phyloP scores from a whole-genome alignment of 1,140 invertebrate genomes.

The Drosophila sp. region DNA sequence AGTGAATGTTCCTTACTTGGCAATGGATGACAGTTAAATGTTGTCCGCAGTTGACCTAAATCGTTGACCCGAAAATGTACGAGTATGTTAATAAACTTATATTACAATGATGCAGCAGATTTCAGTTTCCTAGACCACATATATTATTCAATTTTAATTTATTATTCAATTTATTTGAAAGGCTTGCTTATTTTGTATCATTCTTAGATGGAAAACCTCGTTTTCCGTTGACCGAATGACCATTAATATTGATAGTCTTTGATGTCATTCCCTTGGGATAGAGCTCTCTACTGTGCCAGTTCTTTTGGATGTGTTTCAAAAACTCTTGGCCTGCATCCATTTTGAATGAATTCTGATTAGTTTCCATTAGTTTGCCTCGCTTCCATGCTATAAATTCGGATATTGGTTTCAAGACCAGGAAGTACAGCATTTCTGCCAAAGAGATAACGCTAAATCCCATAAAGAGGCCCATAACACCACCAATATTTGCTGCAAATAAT shows the following conservation, averaged over 20 bases:
- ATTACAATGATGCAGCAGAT: constrained; percentile 2
- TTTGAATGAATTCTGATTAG: constrained; percentile 10
- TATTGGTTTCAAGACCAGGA: constrained; percentile 86
- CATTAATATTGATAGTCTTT: neutral
- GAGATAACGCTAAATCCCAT: constrained; percentile 93
- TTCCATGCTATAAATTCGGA: constrained; percentile 61
- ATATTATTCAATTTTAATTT: neutral
- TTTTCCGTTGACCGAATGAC: neutral
- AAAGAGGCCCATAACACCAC: constrained; percentile 91
- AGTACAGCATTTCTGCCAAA: constrained; percentile 90
- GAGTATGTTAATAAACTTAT: constrained; percentile 1
- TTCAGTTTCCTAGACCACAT: neutral
- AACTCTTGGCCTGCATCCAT: neutral
- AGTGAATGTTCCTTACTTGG: neutral
- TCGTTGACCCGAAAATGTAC: neutral
- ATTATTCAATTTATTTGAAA: constrained; percentile 20
- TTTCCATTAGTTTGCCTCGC: neutral
- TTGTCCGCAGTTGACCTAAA: neutral
- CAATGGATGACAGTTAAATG: constrained; percentile 19
- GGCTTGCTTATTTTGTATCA: neutral
- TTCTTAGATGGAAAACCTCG: neutral
- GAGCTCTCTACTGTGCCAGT: constrained; percentile 61
- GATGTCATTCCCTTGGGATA: constrained; percentile 56
- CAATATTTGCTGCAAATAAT: constrained; percentile 88
- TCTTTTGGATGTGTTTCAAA: neutral